phyloP scores from a whole-genome alignment of 2,888 invertebrate genomes.

The Drosophila quinaria region DNA sequence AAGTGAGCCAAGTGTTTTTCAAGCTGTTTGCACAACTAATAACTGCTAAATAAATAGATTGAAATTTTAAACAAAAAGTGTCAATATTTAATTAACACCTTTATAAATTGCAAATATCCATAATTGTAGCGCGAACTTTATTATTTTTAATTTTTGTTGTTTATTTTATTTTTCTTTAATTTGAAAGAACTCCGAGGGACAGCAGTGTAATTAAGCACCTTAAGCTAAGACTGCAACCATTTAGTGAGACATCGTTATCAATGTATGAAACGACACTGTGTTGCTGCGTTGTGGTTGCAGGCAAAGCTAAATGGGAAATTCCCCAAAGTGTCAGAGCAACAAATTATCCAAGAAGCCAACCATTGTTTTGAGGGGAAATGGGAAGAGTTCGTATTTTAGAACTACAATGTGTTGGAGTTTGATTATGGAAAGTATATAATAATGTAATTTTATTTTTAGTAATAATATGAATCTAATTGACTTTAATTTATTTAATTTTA shows the following conservation, averaged over 20 bases:
- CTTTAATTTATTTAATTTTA: no score
- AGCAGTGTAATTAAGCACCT: slow-evolving; percentile 10
- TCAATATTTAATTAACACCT: slow-evolving; percentile 3
- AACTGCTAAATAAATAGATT: slow-evolving; percentile 21
- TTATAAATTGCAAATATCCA: not conserved
- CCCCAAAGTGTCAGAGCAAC: not conserved
- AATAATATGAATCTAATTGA: no score
- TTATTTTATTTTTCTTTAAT: not conserved
- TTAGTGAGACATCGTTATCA: not conserved
- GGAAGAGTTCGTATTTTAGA: not conserved
- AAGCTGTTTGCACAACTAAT: slow-evolving; percentile 29
- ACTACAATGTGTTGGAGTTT: no score
- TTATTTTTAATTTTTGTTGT: not conserved
- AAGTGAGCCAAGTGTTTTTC: slow-evolving; percentile 32
- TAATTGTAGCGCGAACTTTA: not conserved
- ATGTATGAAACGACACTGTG: slow-evolving; percentile 3
- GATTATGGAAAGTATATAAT: no score
- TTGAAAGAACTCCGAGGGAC: not conserved
- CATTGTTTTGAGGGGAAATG: not conserved
- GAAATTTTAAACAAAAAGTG: not conserved
- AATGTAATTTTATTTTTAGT: no score
- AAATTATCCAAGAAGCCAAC: not conserved
- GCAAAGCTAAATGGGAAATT: slow-evolving; percentile 7
- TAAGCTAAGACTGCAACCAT: slow-evolving; percentile 16
- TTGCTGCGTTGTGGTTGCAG: slow-evolving; percentile 3